Conservation (phyloP, 2,888 invertebrate genomes). For the Sarcophaga variegata region DNA sequence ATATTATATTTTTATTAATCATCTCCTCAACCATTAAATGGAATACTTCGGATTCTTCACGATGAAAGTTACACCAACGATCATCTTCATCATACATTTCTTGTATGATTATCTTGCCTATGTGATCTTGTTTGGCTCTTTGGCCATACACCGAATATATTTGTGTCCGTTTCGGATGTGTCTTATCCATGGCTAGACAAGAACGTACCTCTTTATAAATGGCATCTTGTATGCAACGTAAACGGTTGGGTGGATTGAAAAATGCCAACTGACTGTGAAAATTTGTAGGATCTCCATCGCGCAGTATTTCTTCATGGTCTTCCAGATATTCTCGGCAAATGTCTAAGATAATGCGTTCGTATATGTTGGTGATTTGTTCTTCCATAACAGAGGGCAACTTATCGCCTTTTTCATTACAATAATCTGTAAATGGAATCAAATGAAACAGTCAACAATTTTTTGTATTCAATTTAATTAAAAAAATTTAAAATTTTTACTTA, state of each 20-base stretch:
- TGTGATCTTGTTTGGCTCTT: constrained; percentile 86
- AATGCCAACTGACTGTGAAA: constrained; percentile 79
- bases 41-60: constrained; percentile 87
- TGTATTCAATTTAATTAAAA: not conserved
- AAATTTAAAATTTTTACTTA: constrained; percentile 66
- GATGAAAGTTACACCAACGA: constrained; percentile 88
- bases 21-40: constrained; percentile 84
- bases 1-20: constrained; percentile 83
- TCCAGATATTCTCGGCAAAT: constrained; percentile 85
- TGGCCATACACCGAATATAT: constrained; percentile 82
- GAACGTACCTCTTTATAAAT: constrained; percentile 83
- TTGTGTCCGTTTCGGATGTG: constrained; percentile 75
- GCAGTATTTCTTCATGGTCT: constrained; percentile 79
- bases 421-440: constrained; percentile 69
- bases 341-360: constrained; percentile 85
- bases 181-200: constrained; percentile 84
- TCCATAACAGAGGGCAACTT: constrained; percentile 75
- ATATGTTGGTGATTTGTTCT: constrained; percentile 82
- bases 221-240: constrained; percentile 82
- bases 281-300: constrained; percentile 76
- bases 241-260: constrained; percentile 82
- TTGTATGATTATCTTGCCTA: constrained; percentile 87
- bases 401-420: constrained; percentile 74
- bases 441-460: not conserved
- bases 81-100: constrained; percentile 88